These are phyloP conservation scores for Protodeltote pygarga DNA, from an alignment of 2,888 invertebrate genomes.

Conservation along the genomic window DNA sequence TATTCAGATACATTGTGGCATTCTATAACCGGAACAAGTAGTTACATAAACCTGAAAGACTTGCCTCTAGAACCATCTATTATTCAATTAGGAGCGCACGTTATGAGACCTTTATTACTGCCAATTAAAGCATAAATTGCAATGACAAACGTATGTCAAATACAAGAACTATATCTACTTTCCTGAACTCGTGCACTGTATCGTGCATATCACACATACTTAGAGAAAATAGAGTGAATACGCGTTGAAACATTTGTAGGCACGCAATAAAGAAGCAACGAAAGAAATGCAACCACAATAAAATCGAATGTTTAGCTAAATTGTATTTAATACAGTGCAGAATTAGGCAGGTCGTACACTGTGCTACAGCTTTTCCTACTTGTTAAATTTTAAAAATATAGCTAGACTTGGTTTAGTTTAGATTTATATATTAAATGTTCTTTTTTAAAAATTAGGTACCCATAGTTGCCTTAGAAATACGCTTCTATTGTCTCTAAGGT, in stretches of 20 bases:
- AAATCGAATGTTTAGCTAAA: slow-evolving; percentile 13
- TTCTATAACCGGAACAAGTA: not conserved
- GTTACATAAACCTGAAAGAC: slow-evolving; percentile 10
- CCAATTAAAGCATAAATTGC: too few species aligned
- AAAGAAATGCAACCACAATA: slow-evolving; percentile 22
- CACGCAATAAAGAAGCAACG: slow-evolving; percentile 20
- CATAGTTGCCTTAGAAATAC: too few species aligned
- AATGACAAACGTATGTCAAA: too few species aligned
- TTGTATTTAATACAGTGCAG: not conserved
- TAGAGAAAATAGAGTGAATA: not conserved
- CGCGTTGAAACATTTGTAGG: slow-evolving; percentile 3
- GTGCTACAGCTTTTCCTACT: not conserved
- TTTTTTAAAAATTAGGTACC: too few species aligned
- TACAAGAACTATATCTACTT: too few species aligned
- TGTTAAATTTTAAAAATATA: not conserved
- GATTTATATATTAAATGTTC: too few species aligned
- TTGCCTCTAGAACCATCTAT: slow-evolving; percentile 11
- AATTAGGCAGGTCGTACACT: slow-evolving; percentile 4
- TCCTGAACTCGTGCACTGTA: not conserved
- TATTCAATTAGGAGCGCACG: slow-evolving; percentile 7
- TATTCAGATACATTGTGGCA: too few species aligned
- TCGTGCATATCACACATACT: not conserved
- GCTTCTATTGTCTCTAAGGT: too few species aligned
- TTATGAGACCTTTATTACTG: too few species aligned
- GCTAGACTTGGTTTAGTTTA: too few species aligned